Evolutionary conservation across 2,888 invertebrate species (phyloP), one percentile per base, ranked within the genome.

Genomic region (Brachyptera putata): DNA sequence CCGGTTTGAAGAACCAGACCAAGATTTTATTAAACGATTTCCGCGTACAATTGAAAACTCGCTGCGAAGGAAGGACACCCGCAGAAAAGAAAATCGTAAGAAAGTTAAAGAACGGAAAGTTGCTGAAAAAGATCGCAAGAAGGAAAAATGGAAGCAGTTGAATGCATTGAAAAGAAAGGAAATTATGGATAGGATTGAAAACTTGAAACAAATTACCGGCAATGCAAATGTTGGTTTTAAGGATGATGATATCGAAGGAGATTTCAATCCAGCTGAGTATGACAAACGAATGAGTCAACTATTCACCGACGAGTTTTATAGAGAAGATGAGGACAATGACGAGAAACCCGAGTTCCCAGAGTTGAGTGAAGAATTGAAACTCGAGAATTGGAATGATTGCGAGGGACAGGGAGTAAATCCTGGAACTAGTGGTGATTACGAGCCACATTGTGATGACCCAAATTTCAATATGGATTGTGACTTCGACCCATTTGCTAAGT

Each of bases 1-100:
- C 74, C 82, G 98, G 64, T 98, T 89, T 74, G 96, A 99, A 74
- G 96, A 98, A 74, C 97, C 95, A 0, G 96, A 97, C 74, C 84
- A 87, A 50, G 93, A 95, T 67, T 95, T 89, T 75, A 80, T 91
- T 16, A 94, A 95, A 77, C 82, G 91, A 9, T 97, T 90, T 78
- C 98, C 98, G 0, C 84, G 98, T 65, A 92, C 90, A 0, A 84
- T 98, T 73, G 84, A 86, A 62, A 84, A 85, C 73, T 89, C 91
- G 1, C 76, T 96, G 64, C 82, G 98, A 3, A 84, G 84, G 26
- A 87, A 86, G 62, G 90, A 95, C 73, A 88, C 87, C 41, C 82
- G 83, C 58, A 81, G 96, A 57, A 83, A 91, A 63, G 77, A 84
- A 37, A 91, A 94, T 70, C 82, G 97, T 39, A 81, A 82, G 1